These are phyloP conservation scores for Plectrocnemia conspersa DNA, from an alignment of 1,140 invertebrate species.

Conservation along the genomic window DNA sequence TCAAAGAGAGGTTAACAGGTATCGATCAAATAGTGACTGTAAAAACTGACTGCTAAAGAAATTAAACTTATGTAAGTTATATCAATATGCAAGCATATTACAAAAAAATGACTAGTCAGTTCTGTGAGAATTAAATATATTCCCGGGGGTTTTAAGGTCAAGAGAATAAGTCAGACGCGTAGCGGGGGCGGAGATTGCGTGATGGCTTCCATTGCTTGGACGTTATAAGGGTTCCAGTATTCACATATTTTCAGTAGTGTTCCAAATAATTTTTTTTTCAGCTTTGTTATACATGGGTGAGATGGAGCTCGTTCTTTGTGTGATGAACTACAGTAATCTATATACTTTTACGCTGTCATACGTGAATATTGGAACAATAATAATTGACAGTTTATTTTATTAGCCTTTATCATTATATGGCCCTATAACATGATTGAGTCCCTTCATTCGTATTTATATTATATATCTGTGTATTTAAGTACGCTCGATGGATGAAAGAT, in stretches of 20 bases:
- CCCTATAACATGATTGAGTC: no score
- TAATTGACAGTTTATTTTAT: slow-evolving; percentile 2
- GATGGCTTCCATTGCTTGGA: slow-evolving; percentile 30
- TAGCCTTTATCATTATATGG: slow-evolving; percentile 17
- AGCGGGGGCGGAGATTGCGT: slow-evolving; percentile 19
- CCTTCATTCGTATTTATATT: no score
- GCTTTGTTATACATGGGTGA: neutral
- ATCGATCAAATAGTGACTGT: no score
- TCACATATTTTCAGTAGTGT: slow-evolving; percentile 3
- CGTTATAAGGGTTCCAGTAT: slow-evolving; percentile 33
- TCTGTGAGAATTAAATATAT: slow-evolving; percentile 7
- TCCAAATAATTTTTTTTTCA: neutral
- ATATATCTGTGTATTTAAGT: no score
- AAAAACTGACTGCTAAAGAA: no score
- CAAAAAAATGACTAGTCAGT: no score
- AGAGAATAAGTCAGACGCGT: slow-evolving; percentile 31
- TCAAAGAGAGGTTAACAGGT: no score
- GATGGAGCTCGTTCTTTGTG: neutral
- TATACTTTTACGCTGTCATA: neutral
- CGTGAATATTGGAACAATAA: slow-evolving; percentile 33
- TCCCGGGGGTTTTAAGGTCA: slow-evolving; percentile 32
- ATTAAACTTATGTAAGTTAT: no score
- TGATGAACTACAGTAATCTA: neutral
- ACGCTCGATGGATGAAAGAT: no score
- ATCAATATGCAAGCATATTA: no score